These are phyloP conservation scores for Euplexia lucipara DNA, from an alignment of 2,888 invertebrate species.

Conservation along the genomic window DNA sequence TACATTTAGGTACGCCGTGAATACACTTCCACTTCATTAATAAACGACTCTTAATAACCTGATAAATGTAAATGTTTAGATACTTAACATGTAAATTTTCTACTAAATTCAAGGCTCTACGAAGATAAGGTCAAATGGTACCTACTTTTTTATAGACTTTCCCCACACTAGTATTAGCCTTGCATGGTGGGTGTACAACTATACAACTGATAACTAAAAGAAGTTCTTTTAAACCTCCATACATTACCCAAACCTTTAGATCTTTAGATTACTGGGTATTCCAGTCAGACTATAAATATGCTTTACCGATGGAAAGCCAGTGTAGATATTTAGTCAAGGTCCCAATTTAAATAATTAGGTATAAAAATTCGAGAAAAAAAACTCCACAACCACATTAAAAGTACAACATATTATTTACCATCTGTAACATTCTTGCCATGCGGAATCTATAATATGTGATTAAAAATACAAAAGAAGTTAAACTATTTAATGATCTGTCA, in stretches of 20 bases:
- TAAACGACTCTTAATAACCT: slow-evolving; percentile 1
- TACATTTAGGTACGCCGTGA: background rate
- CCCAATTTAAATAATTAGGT: no score
- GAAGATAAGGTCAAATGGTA: no score
- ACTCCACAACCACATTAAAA: background rate
- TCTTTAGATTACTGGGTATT: no score
- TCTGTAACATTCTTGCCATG: background rate
- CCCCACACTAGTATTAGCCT: background rate
- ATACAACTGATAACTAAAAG: background rate
- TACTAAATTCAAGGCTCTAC: background rate
- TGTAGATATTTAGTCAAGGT: no score
- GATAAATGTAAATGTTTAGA: background rate
- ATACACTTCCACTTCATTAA: slow-evolving; percentile 8
- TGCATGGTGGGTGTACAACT: background rate
- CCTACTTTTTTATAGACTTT: no score
- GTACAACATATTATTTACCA: slow-evolving; percentile 3
- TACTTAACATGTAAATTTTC: background rate
- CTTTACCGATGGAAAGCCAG: no score
- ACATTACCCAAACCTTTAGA: no score
- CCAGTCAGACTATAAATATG: no score
- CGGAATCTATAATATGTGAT: background rate
- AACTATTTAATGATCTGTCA: slow-evolving; percentile 7
- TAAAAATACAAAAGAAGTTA: slow-evolving; percentile 5
- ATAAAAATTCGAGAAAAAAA: no score
- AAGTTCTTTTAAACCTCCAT: no score